Conservation (phyloP, 2,888 invertebrate genomes). For the Agrochola lychnidis region DNA sequence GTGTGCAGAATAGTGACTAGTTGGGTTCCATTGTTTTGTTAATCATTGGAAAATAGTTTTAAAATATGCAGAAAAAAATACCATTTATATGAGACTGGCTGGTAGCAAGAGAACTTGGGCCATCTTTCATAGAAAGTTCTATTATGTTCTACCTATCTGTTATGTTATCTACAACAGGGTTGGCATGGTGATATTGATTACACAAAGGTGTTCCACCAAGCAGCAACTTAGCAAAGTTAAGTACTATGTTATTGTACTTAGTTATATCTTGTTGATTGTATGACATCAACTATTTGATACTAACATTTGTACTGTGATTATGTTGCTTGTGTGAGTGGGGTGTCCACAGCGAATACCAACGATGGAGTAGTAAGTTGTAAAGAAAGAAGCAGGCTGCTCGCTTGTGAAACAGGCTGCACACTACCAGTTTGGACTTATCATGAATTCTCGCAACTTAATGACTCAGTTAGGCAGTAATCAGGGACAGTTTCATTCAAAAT, state of each 20-base stretch:
- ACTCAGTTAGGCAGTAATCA: conserved; percentile 78
- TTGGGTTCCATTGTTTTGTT: conserved; percentile 25
- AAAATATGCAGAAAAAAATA: not conserved
- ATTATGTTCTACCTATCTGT: conserved; percentile 6
- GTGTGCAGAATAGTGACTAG: conserved; percentile 33
- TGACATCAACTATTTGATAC: conserved; percentile 68
- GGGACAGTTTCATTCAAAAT: conserved; percentile 84
- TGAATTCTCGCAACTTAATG: conserved; percentile 74
- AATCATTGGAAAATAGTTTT: conserved; percentile 16
- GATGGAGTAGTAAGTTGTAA: conserved; percentile 61
- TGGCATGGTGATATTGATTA: conserved; percentile 82
- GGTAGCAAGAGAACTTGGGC: not conserved
- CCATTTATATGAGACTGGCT: not conserved
- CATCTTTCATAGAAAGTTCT: not conserved
- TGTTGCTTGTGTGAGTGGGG: conserved; percentile 50
- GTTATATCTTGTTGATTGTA: conserved; percentile 55
- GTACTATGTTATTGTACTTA: conserved; percentile 12
- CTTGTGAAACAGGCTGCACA: conserved; percentile 61
- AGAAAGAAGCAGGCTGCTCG: conserved; percentile 50
- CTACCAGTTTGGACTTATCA: conserved; percentile 64
- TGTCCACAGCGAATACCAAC: conserved; percentile 69
- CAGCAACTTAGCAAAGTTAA: conserved; percentile 21
- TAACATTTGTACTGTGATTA: conserved; percentile 52
- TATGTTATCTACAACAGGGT: conserved; percentile 59
- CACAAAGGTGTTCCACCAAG: conserved; percentile 43